phyloP scores from a whole-genome alignment of 2,888 invertebrate species.

The Tholera decimalis region DNA sequence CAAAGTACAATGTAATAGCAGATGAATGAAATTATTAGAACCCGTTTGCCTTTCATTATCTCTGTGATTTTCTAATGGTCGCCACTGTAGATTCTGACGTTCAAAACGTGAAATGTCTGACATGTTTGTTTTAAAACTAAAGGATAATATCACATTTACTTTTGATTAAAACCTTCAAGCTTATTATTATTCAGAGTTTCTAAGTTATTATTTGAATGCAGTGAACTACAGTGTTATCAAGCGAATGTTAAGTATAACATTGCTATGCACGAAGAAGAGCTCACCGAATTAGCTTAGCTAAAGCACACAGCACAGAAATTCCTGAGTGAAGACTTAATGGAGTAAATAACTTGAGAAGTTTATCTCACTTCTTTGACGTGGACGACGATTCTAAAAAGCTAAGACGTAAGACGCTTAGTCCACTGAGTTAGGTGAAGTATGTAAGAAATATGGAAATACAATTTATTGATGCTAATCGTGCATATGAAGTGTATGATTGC shows the following conservation, averaged over 20 bases:
- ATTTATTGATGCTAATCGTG: background rate
- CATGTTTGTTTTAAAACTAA: too few species aligned
- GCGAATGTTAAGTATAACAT: slow-evolving; percentile 20
- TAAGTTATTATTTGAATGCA: slow-evolving; percentile 12
- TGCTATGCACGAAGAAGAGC: slow-evolving; percentile 14
- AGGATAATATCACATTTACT: too few species aligned
- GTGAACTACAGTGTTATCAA: background rate
- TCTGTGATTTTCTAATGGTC: too few species aligned
- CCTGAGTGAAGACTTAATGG: slow-evolving; percentile 30
- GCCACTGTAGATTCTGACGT: too few species aligned
- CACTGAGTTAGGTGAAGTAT: background rate
- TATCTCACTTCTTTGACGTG: background rate
- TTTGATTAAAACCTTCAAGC: background rate
- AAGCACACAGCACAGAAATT: slow-evolving; percentile 15
- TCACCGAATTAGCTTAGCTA: slow-evolving; percentile 22
- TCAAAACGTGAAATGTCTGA: too few species aligned
- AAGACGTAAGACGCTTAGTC: background rate
- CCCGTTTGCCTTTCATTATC: too few species aligned
- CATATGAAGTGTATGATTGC: background rate
- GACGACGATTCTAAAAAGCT: slow-evolving; percentile 17
- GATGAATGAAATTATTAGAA: too few species aligned
- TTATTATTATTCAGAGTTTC: background rate
- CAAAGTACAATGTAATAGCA: too few species aligned
- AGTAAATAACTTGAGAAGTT: slow-evolving; percentile 38
- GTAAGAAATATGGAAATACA: background rate